phyloP scores from a whole-genome alignment of 2,888 invertebrate genomes.

The Mechanitis mazaeus region DNA sequence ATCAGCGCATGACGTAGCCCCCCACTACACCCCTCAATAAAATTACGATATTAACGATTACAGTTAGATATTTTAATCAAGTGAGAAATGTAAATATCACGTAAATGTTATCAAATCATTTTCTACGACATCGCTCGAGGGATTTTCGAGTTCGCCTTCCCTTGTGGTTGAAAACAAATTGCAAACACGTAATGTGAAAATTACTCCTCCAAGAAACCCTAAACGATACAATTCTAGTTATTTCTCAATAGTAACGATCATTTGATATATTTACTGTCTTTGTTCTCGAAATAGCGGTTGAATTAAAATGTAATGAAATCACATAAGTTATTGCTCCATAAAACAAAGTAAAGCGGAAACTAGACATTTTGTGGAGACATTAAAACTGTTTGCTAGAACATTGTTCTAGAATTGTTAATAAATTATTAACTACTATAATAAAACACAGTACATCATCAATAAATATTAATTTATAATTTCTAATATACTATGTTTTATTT shows the following conservation, averaged over 20 bases:
- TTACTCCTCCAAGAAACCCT: background rate
- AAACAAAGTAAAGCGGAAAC: constrained; percentile 7
- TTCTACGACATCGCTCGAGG: no score
- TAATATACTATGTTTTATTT: constrained; percentile 31
- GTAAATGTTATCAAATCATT: no score
- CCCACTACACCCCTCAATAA: no score
- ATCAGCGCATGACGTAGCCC: no score
- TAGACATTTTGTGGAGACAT: constrained; percentile 10
- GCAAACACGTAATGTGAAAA: background rate
- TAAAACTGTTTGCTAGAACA: background rate
- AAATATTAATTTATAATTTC: background rate
- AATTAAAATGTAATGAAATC: constrained; percentile 22
- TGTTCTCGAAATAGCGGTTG: constrained; percentile 27
- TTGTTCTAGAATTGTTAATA: no score
- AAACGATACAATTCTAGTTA: background rate
- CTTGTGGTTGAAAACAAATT: constrained; percentile 29
- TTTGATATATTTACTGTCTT: constrained; percentile 23
- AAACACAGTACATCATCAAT: no score
- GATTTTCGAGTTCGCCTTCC: constrained; percentile 36
- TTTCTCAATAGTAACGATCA: constrained; percentile 12
- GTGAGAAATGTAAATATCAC: background rate
- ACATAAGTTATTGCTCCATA: constrained; percentile 14
- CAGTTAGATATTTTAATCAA: no score
- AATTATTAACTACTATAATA: background rate
- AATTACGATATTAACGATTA: no score